Percentiles rank a stretch among this genome's conserved stretches.
Conservation (phyloP, 2,797 vertebrate species). For the Pygocentrus nattereri region DNA sequence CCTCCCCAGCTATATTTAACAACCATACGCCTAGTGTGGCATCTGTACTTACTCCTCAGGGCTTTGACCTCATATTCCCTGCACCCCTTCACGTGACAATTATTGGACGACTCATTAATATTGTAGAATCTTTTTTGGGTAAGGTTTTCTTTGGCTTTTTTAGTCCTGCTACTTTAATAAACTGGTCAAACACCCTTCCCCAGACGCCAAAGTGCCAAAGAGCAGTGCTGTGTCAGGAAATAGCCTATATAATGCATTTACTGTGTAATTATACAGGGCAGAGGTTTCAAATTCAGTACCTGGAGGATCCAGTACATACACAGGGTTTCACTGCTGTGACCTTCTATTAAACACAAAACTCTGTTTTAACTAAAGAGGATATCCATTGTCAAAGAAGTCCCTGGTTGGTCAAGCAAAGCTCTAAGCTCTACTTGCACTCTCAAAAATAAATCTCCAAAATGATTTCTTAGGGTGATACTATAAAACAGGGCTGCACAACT, state of each 20-base stretch:
- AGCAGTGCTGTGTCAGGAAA: conserved; percentile 40
- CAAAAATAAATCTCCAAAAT: not conserved
- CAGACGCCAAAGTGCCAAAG: conserved; percentile 32
- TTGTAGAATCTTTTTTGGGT: conserved; percentile 21
- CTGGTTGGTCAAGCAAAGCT: not conserved
- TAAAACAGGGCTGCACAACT: not conserved
- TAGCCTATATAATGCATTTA: conserved; percentile 32
- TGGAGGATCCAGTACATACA: conserved; percentile 41
- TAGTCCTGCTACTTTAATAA: conserved; percentile 23
- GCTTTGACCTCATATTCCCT: conserved; percentile 51
- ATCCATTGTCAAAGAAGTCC: not conserved
- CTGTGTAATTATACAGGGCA: conserved; percentile 49
- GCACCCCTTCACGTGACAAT: conserved; percentile 51
- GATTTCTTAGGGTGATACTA: not conserved
- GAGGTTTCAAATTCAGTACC: conserved; percentile 47
- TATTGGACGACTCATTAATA: conserved; percentile 52
- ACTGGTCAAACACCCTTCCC: conserved; percentile 30
- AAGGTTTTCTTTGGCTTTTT: conserved; percentile 13
- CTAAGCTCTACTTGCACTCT: not conserved
- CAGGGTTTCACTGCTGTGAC: conserved; percentile 12
- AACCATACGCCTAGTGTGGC: conserved; percentile 51
- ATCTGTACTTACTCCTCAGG: conserved; percentile 61
- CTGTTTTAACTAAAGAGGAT: conserved; percentile 38
- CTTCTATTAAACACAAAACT: conserved; percentile 27
- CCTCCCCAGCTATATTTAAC: conserved; percentile 56